Percentiles rank a stretch among this genome's conserved stretches.
Evolutionary conservation across 2,113 vertebrate genomes (phyloP).

Genomic region (Callocephalon fimbriatum): DNA sequence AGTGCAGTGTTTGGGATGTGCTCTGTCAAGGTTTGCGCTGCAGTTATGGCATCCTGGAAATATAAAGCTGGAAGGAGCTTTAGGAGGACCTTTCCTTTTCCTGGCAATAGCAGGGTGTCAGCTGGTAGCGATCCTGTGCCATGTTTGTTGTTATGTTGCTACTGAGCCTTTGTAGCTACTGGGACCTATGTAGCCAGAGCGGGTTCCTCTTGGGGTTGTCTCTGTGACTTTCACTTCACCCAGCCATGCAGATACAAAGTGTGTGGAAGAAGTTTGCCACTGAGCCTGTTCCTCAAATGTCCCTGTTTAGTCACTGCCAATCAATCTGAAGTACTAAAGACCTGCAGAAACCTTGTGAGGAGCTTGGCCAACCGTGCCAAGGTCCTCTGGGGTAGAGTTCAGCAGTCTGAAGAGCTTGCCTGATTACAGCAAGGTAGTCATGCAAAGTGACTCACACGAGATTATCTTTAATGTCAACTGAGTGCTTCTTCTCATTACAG

Average conservation of each 20-base stretch:
- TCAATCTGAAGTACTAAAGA: background rate
- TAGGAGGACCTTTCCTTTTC: background rate
- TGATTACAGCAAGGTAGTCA: slow-evolving; percentile 10
- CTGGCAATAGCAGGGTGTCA: background rate
- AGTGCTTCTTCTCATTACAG: background rate
- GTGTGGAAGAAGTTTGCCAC: background rate
- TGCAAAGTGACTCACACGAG: slow-evolving; percentile 44
- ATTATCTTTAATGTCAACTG: slow-evolving; percentile 53
- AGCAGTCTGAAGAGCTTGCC: slow-evolving; percentile 20
- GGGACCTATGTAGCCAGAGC: background rate
- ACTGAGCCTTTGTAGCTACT: background rate
- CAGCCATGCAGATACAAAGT: background rate
- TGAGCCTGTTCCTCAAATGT: background rate
- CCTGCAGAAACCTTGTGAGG: background rate
- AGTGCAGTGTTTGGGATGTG: background rate
- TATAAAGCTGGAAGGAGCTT: background rate
- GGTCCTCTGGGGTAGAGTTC: slow-evolving; percentile 25
- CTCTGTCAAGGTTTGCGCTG: background rate
- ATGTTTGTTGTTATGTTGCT: background rate
- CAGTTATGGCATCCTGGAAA: background rate
- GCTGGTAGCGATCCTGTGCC: background rate
- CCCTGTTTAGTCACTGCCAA: slow-evolving; percentile 1
- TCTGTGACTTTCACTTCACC: background rate
- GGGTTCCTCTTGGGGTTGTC: background rate
- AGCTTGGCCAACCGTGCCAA: background rate